These are phyloP conservation scores for Sinocyclocheilus rhinocerous DNA, from an alignment of 2,113 vertebrate genomes.

Conservation along the genomic window DNA sequence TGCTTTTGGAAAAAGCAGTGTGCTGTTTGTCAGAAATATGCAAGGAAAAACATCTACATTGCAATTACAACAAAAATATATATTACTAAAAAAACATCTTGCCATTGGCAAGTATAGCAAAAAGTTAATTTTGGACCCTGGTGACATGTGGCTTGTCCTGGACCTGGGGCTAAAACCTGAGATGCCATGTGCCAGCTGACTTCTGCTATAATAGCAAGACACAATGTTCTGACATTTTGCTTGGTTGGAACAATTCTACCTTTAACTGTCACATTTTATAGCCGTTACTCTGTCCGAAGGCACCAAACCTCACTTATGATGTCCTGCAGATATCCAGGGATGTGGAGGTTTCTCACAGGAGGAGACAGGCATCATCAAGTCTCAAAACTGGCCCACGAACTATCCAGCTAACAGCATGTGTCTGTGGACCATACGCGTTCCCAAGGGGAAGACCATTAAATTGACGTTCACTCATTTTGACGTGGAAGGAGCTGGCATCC, in stretches of 20 bases:
- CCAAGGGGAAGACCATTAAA: conserved; percentile 64
- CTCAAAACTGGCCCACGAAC: conserved; percentile 75
- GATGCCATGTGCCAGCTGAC: conserved; percentile 13
- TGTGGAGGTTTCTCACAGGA: conserved; percentile 71
- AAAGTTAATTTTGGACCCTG: neutral
- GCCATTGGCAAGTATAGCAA: neutral
- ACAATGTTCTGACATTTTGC: neutral
- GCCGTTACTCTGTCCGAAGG: neutral
- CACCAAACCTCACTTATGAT: neutral
- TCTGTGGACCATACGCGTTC: conserved; percentile 72
- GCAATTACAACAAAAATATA: neutral
- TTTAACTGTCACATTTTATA: neutral
- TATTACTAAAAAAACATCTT: neutral
- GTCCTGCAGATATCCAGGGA: conserved; percentile 71
- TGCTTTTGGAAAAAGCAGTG: neutral
- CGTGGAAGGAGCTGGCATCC: conserved; percentile 65
- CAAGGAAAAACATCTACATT: neutral
- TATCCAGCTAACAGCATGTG: conserved; percentile 73
- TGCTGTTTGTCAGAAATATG: neutral
- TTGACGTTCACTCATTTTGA: conserved; percentile 78
- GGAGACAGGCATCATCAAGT: conserved; percentile 73
- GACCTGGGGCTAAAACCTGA: conserved; percentile 12
- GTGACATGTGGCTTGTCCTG: neutral
- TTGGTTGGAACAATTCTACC: neutral
- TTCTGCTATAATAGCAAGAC: neutral